Base-by-base conservation (phyloP, 2,797 vertebrate genomes). In the Carduelis carduelis region DNA sequence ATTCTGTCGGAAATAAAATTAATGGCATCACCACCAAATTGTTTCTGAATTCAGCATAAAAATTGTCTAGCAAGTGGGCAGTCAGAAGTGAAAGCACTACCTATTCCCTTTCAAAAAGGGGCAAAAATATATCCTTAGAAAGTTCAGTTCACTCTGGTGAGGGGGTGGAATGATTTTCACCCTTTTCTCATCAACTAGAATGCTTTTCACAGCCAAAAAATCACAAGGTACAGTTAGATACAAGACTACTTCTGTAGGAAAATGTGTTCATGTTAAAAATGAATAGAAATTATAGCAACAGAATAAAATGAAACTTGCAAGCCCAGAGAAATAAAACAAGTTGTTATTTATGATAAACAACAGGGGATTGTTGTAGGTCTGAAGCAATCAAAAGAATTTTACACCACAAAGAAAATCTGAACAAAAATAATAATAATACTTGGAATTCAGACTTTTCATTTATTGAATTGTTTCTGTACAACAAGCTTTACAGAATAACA, bases 301-400 rank as follows among this genome's bases (percentile, higher is more conserved):
- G 79, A 96, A 91, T 83, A 89, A 97, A 96, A 95, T 88, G 83
- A 94, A 96, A 95, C 89, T 93, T 90, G 32, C 89, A 91, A 94
- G 86, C 83, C 76, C 6, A 4, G 63, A 95, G 91, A 95, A 97
- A 96, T 91, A 96, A 96, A 96, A 79, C 83, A 95, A 96, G 83
- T 96, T 91, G 85, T 95, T 96, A 96, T 97, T 97, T 97, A 90
- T 94, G 77, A 95, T 96, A 96, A 97, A 97, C 94, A 96, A 96
- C 95, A 94, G 94, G 95, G 52, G 37, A 64, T 92, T 89, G 71
- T 94, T 89, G 92, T 89, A 93, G 91, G 84, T 91, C 61, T 81
- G 69, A 87, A 95, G 95, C 90, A 96, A 94, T 97, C 97, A 96
- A 91, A 96, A 91, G 89, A 96, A 93, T 95, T 92, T 92, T 91